phyloP scores from a whole-genome alignment of 2,797 vertebrate genomes.

The Zonotrichia albicollis region DNA sequence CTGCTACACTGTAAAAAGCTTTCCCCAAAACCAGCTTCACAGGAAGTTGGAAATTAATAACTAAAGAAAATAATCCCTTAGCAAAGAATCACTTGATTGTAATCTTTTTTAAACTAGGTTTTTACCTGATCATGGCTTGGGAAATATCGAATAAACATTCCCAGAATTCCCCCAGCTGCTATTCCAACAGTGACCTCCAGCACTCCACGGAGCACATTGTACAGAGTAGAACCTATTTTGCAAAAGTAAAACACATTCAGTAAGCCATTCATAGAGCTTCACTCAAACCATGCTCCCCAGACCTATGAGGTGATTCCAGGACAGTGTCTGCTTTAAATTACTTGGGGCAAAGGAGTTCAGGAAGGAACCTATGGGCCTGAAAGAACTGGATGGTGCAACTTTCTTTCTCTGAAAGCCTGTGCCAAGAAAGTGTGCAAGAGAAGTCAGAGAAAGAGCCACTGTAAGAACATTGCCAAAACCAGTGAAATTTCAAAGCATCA shows the following conservation, averaged over 20 bases:
- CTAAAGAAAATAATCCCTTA: neutral
- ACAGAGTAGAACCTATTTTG: slow-evolving; percentile 85
- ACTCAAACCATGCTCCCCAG: neutral
- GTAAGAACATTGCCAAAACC: neutral
- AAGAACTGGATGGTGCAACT: neutral
- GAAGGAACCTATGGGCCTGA: neutral
- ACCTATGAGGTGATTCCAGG: neutral
- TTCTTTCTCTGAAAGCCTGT: neutral
- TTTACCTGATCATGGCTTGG: slow-evolving; percentile 90
- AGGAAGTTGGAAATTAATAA: neutral
- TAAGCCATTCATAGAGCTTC: neutral
- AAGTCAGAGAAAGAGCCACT: neutral
- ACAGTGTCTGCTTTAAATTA: neutral
- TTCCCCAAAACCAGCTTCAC: neutral
- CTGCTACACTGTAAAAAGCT: neutral
- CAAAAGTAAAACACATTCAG: neutral
- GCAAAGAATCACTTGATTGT: neutral
- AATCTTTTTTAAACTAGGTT: neutral
- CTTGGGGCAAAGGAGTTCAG: neutral
- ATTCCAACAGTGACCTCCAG: slow-evolving; percentile 88
- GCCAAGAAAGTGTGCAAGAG: neutral
- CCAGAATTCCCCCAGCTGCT: slow-evolving; percentile 81
- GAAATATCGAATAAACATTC: slow-evolving; percentile 85
- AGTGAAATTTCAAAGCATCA: neutral
- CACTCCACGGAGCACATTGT: slow-evolving; percentile 85